These are phyloP conservation scores for Frieseomelitta varia DNA, from an alignment of 1,140 invertebrate species.

Conservation along the genomic window DNA sequence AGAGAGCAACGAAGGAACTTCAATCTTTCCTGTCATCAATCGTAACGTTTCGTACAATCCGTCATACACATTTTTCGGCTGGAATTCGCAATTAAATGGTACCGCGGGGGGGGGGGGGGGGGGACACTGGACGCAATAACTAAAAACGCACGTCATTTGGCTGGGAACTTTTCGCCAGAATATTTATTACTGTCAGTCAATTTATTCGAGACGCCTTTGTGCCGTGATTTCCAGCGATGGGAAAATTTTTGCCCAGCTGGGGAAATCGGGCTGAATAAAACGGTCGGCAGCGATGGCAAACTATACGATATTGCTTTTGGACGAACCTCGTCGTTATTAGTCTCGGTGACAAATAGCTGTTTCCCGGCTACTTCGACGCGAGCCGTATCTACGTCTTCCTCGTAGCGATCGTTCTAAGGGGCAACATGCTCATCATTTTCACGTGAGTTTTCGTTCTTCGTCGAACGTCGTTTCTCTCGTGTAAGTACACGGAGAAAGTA, in stretches of 20 bases:
- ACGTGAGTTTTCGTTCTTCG: not conserved
- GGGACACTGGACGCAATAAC: not conserved
- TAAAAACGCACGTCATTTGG: not conserved
- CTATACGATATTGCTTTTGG: conserved; percentile 44
- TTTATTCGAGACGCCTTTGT: conserved; percentile 11
- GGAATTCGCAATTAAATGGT: not conserved
- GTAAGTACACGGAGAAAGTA: no score
- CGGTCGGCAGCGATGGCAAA: conserved; percentile 16
- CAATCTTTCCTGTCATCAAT: no score
- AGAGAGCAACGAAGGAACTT: no score
- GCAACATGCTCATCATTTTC: not conserved
- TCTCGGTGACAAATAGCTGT: conserved; percentile 68
- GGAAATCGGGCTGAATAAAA: conserved; percentile 48
- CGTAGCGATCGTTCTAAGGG: not conserved
- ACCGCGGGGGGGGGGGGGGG: not conserved
- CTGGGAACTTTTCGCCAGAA: not conserved
- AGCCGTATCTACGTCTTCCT: conserved; percentile 32
- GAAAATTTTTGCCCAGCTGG: conserved; percentile 44
- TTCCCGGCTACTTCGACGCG: conserved; percentile 54
- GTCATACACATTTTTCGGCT: no score
- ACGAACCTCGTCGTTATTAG: conserved; percentile 52
- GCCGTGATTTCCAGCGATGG: not conserved
- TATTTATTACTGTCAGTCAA: not conserved
- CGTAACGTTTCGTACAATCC: no score
- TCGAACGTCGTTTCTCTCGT: not conserved